A percentile compares a stretch with the other conserved stretches of the same genome.
These are phyloP conservation scores for Zosterops japonicus DNA, from an alignment of 2,113 vertebrate species.

Conservation along the genomic window DNA sequence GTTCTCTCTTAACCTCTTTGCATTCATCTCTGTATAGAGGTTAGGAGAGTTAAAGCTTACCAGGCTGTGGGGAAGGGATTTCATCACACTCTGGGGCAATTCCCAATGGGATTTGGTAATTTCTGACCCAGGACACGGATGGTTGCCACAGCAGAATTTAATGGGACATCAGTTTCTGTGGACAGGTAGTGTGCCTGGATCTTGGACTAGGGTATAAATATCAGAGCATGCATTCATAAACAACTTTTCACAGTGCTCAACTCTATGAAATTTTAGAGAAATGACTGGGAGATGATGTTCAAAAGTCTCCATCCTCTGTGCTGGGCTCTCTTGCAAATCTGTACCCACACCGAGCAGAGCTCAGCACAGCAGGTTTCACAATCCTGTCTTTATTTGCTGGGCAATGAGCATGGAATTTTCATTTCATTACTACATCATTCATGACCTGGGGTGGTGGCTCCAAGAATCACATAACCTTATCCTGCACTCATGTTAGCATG, in stretches of 20 bases:
- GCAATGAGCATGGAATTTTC: conserved; percentile 59
- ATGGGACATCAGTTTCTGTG: not conserved
- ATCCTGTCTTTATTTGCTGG: conserved; percentile 66
- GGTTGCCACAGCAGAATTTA: not conserved
- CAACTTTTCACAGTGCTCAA: not conserved
- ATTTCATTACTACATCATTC: conserved; percentile 70
- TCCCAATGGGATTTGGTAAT: not conserved
- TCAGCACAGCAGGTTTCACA: conserved; percentile 44
- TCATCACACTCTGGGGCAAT: not conserved
- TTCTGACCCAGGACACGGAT: not conserved
- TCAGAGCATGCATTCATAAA: not conserved
- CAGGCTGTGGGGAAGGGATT: not conserved
- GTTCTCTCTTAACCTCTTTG: not conserved
- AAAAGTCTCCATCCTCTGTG: not conserved
- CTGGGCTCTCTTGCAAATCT: not conserved
- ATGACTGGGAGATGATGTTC: not conserved
- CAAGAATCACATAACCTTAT: conserved; percentile 76
- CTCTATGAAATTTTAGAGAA: not conserved
- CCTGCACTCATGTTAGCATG: conserved; percentile 56
- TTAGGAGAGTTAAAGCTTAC: not conserved
- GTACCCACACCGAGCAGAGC: not conserved
- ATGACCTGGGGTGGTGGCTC: conserved; percentile 41
- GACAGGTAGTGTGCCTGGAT: not conserved
- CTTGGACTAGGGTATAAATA: not conserved
- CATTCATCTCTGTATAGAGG: not conserved